These are phyloP conservation scores for Thaleichthys pacificus DNA, from an alignment of 2,797 vertebrate genomes.

Conservation along the genomic window DNA sequence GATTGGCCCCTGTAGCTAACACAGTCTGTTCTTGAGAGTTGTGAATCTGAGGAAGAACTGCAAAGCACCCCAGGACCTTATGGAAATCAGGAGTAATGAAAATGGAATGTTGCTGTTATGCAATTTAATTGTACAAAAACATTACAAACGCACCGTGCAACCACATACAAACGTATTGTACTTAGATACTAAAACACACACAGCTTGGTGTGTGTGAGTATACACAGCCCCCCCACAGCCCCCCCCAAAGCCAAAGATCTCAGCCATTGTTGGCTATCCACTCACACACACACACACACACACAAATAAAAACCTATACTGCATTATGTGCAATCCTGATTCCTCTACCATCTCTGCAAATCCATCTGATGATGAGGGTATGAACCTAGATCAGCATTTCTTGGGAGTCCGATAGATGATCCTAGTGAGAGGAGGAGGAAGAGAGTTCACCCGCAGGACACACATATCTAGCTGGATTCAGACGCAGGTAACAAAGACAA, in stretches of 20 bases:
- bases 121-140: too few species aligned
- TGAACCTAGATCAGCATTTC: neutral
- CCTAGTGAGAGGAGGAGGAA: too few species aligned
- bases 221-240: too few species aligned
- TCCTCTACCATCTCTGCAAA: neutral
- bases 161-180: too few species aligned
- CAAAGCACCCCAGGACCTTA: neutral
- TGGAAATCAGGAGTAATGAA: too few species aligned
- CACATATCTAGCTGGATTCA: neutral
- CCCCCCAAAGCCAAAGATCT: neutral
- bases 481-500: constrained; percentile 1
- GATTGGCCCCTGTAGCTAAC: neutral
- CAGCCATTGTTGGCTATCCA: neutral
- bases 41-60: neutral
- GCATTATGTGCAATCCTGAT: neutral
- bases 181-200: too few species aligned
- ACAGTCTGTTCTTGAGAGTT: constrained; percentile 8
- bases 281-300: constrained; percentile 23
- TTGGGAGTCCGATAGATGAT: neutral
- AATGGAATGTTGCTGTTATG: too few species aligned
- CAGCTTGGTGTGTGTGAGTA: too few species aligned
- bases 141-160: too few species aligned
- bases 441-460: neutral
- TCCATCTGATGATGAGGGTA: neutral
- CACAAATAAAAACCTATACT: constrained; percentile 3